These are phyloP conservation scores for Ferdinandea cuprea DNA, from an alignment of 2,888 invertebrate genomes.

Conservation along the genomic window DNA sequence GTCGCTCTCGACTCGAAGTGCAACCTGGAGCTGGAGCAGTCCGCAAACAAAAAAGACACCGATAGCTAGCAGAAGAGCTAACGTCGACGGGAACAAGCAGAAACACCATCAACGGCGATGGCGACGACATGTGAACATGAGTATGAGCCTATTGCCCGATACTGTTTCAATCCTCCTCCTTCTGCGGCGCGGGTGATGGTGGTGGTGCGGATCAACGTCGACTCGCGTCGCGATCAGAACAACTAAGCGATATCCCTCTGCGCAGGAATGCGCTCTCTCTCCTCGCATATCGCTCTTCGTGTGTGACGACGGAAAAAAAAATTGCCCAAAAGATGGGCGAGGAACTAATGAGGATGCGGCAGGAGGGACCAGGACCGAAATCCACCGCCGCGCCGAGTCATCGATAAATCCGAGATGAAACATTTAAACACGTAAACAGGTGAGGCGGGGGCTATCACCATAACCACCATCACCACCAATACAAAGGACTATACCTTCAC, in stretches of 20 bases:
- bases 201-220: slow-evolving; percentile 50
- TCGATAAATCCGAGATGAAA: slow-evolving; percentile 76
- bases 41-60: slow-evolving; percentile 19
- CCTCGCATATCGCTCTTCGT: slow-evolving; percentile 18
- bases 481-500: slow-evolving; percentile 10
- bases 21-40: slow-evolving; percentile 19
- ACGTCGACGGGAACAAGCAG: slow-evolving; percentile 45
- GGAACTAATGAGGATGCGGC: slow-evolving; percentile 70
- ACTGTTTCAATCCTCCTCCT: slow-evolving; percentile 47
- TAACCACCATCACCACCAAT: slow-evolving; percentile 16
- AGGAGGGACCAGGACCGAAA: slow-evolving; percentile 38
- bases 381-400: slow-evolving; percentile 47
- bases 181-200: too few relatives aligned
- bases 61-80: slow-evolving; percentile 42
- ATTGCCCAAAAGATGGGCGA: slow-evolving; percentile 59
- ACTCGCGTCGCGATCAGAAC: slow-evolving; percentile 26
- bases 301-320: slow-evolving; percentile 37
- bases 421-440: slow-evolving; percentile 73
- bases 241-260: slow-evolving; percentile 74
- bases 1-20: slow-evolving; percentile 1
- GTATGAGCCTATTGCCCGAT: slow-evolving; percentile 62
- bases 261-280: slow-evolving; percentile 72
- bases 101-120: slow-evolving; percentile 71
- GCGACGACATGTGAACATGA: slow-evolving; percentile 74
- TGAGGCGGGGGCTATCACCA: slow-evolving; percentile 8